Percentiles rank a stretch among this genome's conserved stretches.
phyloP scores from a whole-genome alignment of 2,113 vertebrate species.

The Hystrix cristata region DNA sequence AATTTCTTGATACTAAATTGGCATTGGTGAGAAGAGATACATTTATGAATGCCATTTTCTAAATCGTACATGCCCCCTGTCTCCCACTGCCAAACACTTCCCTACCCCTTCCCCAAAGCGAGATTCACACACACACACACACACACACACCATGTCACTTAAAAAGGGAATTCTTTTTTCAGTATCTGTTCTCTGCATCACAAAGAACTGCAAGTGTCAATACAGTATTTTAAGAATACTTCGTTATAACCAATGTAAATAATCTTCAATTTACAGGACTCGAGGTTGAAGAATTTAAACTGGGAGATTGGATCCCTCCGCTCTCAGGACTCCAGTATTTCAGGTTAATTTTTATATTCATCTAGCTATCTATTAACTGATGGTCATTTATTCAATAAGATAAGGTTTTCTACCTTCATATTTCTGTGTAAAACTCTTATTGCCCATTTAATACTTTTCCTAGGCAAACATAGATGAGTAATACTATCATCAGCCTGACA shows the following conservation, averaged over 20 bases:
- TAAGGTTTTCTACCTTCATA: conserved; percentile 32
- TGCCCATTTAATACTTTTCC: conserved; percentile 55
- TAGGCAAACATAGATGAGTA: conserved; percentile 27
- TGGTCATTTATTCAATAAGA: conserved; percentile 57
- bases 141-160: background rate
- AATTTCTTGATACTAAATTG: background rate
- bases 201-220: background rate
- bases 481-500: conserved; percentile 48
- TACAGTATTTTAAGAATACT: conserved; percentile 61
- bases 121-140: background rate
- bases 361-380: conserved; percentile 13
- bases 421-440: conserved; percentile 44
- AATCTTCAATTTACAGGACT: conserved; percentile 29
- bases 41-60: background rate
- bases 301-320: conserved; percentile 50
- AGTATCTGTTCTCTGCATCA: conserved; percentile 43
- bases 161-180: background rate
- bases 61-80: background rate
- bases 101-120: background rate
- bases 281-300: conserved; percentile 48
- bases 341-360: conserved; percentile 20
- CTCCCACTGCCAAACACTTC: background rate
- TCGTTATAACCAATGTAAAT: conserved; percentile 62
- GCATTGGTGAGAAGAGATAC: background rate
- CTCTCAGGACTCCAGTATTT: conserved; percentile 4